These are phyloP conservation scores for Lithodes maja DNA, from an alignment of 2,888 invertebrate genomes.

Conservation along the genomic window DNA sequence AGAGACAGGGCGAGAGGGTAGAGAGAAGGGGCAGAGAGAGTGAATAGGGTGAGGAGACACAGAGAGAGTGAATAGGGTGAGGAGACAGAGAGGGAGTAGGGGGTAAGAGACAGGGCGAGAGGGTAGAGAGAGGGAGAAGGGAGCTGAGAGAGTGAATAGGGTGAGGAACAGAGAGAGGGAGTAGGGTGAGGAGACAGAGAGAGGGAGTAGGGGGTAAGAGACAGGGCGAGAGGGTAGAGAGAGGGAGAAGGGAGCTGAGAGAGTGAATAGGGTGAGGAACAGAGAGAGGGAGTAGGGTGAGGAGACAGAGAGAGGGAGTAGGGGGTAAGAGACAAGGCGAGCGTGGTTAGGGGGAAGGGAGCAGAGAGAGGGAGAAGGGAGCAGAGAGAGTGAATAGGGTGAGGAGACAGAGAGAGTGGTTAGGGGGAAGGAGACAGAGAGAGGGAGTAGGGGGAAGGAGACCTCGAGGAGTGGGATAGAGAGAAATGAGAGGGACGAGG, in stretches of 20 bases:
- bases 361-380: background rate
- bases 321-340: background rate
- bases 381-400: background rate
- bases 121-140: background rate
- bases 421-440: background rate
- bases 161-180: too few species aligned
- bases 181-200: background rate
- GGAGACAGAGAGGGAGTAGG: background rate
- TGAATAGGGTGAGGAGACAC: background rate
- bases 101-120: background rate
- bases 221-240: background rate
- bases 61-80: background rate
- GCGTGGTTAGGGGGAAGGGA: background rate
- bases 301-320: background rate
- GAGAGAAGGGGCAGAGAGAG: conserved; percentile 4
- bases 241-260: background rate
- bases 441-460: conserved; percentile 13
- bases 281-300: background rate
- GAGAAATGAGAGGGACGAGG: background rate
- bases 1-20: background rate
- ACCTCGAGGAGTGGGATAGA: background rate
- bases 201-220: background rate
- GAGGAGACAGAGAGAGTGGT: background rate
- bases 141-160: background rate
- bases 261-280: background rate